Conservation (phyloP, 1,140 invertebrate species). For the Colletes gigas region DNA sequence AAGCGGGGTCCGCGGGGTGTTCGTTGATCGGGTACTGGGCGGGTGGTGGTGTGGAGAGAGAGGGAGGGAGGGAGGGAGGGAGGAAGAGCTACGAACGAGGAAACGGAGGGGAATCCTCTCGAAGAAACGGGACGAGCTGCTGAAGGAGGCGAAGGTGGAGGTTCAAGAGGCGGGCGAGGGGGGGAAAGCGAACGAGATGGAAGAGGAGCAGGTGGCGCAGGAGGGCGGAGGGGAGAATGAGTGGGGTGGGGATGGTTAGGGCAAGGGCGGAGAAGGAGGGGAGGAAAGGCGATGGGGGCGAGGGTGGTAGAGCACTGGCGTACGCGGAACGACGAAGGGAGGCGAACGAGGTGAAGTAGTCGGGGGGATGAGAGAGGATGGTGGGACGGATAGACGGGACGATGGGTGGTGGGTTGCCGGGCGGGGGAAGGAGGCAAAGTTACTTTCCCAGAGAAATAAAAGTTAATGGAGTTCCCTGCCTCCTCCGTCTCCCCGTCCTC, state of each 20-base stretch:
- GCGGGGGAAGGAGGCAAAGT: slow-evolving; percentile 65
- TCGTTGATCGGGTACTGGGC: slow-evolving; percentile 10
- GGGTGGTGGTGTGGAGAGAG: slow-evolving; percentile 30
- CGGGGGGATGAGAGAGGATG: slow-evolving; percentile 8
- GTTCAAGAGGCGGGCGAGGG: slow-evolving; percentile 1
- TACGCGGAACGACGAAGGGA: slow-evolving; percentile 19
- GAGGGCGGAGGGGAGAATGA: slow-evolving; percentile 16
- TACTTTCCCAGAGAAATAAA: slow-evolving; percentile 79
- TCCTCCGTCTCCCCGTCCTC: slow-evolving; percentile 39
- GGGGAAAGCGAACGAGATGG: slow-evolving; percentile 31
- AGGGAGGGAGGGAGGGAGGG: slow-evolving; percentile 23
- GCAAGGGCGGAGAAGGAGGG: slow-evolving; percentile 7
- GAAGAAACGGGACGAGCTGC: slow-evolving; percentile 45
- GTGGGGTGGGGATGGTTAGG: slow-evolving; percentile 19
- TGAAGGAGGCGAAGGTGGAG: slow-evolving; percentile 47
- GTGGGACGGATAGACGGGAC: slow-evolving; percentile 6
- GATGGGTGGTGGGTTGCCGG: slow-evolving; percentile 11
- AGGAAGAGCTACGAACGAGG: slow-evolving; percentile 7
- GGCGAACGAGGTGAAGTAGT: slow-evolving; percentile 12
- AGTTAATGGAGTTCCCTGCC: slow-evolving; percentile 77
- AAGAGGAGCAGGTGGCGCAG: slow-evolving; percentile 10
- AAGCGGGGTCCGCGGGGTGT: slow-evolving; percentile 14
- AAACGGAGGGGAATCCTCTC: slow-evolving; percentile 41
- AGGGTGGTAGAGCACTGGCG: slow-evolving; percentile 8
- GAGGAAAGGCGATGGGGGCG: background rate